phyloP scores from a whole-genome alignment of 2,888 invertebrate species.

The Lasioglossum pauxillum region DNA sequence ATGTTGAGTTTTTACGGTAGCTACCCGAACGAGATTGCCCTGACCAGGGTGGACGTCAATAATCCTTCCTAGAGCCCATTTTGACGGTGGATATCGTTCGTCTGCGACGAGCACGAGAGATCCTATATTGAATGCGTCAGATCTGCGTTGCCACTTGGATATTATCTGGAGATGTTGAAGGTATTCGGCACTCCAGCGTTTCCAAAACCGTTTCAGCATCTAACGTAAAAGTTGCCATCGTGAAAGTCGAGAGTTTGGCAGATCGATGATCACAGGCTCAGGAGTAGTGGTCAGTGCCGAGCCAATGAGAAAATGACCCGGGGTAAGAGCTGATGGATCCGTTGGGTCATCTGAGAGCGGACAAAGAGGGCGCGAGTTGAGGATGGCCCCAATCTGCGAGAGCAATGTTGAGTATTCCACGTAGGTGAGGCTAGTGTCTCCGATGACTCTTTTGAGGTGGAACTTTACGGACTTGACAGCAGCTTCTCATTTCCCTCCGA shows the following conservation, averaged over 20 bases:
- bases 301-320: constrained; percentile 70
- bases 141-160: constrained; percentile 44
- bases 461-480: background rate
- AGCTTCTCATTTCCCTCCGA: background rate
- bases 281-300: constrained; percentile 61
- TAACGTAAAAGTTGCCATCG: constrained; percentile 66
- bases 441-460: background rate
- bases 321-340: background rate
- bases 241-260: constrained; percentile 54
- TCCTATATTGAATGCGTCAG: constrained; percentile 12
- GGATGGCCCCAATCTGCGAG: background rate
- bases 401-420: background rate
- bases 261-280: constrained; percentile 62
- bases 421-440: background rate
- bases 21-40: constrained; percentile 34
- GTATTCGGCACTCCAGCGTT: constrained; percentile 21
- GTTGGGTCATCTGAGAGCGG: background rate
- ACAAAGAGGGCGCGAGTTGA: background rate
- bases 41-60: constrained; percentile 27
- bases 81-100: constrained; percentile 37
- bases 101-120: constrained; percentile 39
- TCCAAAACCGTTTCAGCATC: constrained; percentile 30
- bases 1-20: constrained; percentile 53
- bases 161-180: constrained; percentile 28
- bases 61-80: constrained; percentile 43